Conservation (phyloP, 1,140 invertebrate genomes). For the Aporrectodea caliginosa region DNA sequence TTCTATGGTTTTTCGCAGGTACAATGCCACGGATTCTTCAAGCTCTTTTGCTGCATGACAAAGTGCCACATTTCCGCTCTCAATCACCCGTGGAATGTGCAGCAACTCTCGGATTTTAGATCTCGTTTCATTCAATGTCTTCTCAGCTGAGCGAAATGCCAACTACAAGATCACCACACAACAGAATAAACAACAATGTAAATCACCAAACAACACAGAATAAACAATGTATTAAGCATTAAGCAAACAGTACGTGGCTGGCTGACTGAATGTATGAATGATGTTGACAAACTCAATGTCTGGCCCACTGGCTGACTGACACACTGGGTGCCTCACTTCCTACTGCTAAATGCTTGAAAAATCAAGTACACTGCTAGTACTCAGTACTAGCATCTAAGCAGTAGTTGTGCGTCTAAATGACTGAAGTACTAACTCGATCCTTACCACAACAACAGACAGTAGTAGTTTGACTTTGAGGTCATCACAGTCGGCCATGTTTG, state of each 20-base stretch:
- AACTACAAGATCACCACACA: conserved; percentile 52
- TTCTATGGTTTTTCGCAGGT: conserved; percentile 59
- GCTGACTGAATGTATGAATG: too few species aligned
- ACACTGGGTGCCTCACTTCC: too few species aligned
- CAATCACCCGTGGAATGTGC: conserved; percentile 54
- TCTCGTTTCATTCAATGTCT: conserved; percentile 58
- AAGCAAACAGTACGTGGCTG: too few species aligned
- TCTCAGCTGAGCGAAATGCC: conserved; percentile 62
- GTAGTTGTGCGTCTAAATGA: too few species aligned
- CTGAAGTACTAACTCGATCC: conserved; percentile 49
- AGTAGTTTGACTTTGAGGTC: conserved; percentile 89
- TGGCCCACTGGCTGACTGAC: too few species aligned
- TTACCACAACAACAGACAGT: conserved; percentile 89
- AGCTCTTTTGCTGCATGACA: conserved; percentile 51
- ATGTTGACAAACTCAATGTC: too few species aligned
- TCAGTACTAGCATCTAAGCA: too few species aligned
- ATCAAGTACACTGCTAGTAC: too few species aligned
- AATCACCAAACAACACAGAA: too few species aligned
- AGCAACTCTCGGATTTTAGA: conserved; percentile 59
- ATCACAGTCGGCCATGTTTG: conserved; percentile 71
- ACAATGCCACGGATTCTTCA: conserved; percentile 58
- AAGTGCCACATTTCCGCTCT: conserved; percentile 9
- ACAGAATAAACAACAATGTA: not conserved
- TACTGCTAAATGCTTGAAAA: too few species aligned
- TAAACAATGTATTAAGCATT: too few species aligned